A percentile compares a stretch with the other conserved stretches of the same genome.
Evolutionary conservation across 2,797 vertebrate genomes (phyloP).

Genomic region (Sebastes matsubarae): DNA sequence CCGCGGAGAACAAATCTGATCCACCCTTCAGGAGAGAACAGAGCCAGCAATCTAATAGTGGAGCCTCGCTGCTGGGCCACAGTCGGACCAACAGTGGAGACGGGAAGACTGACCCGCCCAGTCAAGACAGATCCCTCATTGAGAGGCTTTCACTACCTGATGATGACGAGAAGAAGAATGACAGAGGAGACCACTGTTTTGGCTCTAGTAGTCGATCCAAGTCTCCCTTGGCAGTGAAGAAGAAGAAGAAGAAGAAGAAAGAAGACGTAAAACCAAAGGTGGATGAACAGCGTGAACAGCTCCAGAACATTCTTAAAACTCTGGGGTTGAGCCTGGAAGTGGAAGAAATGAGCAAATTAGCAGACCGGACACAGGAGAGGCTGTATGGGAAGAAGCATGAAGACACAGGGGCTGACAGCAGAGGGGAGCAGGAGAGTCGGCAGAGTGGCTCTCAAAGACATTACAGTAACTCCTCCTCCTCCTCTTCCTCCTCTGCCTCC

Average conservation of each 20-base stretch:
- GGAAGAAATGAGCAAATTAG: constrained; percentile 60
- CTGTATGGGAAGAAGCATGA: constrained; percentile 60
- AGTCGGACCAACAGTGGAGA: neutral
- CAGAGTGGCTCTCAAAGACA: neutral
- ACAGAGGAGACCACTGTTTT: neutral
- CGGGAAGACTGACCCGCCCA: neutral
- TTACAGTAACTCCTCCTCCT: constrained; percentile 11
- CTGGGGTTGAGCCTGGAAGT: constrained; percentile 65
- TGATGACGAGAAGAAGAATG: neutral
- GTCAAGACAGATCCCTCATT: neutral
- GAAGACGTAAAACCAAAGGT: neutral
- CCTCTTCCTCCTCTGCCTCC: neutral
- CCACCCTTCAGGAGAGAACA: neutral
- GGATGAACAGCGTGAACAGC: constrained; percentile 43
- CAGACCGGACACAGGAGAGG: constrained; percentile 67
- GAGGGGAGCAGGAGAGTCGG: neutral
- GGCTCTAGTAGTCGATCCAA: neutral
- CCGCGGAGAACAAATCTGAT: neutral
- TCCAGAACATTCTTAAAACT: constrained; percentile 67
- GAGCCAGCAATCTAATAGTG: neutral
- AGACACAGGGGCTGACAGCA: neutral
- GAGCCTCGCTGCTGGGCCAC: neutral
- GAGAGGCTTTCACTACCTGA: neutral
- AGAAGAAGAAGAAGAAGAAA: constrained; percentile 1
- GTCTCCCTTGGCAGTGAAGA: constrained; percentile 4